These are phyloP conservation scores for Pelusios castaneus DNA, from an alignment of 2,113 vertebrate species.

Conservation along the genomic window DNA sequence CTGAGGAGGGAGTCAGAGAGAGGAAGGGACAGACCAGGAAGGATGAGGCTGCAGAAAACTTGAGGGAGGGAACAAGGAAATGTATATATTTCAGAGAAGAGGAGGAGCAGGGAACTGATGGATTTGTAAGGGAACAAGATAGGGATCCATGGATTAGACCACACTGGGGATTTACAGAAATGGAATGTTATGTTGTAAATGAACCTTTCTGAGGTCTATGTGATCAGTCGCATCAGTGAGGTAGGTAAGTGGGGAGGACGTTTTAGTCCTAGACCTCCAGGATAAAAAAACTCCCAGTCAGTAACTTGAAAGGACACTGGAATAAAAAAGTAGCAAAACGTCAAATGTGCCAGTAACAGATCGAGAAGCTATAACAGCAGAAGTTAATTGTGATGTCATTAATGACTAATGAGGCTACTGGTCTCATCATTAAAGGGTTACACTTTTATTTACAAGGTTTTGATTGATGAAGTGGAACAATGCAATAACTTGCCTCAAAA, in stretches of 20 bases:
- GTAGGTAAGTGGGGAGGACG: neutral
- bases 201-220: neutral
- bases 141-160: neutral
- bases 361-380: neutral
- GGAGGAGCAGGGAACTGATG: neutral
- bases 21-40: neutral
- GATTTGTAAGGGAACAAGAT: neutral
- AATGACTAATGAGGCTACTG: too few species aligned
- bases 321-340: slow-evolving; percentile 10
- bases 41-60: neutral
- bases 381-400: neutral
- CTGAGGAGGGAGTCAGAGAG: neutral
- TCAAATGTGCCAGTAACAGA: neutral
- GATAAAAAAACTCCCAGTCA: neutral
- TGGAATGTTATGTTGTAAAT: neutral
- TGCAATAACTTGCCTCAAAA: slow-evolving; percentile 31
- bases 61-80: neutral
- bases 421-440: neutral
- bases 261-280: slow-evolving; percentile 38
- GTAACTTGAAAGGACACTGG: neutral
- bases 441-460: slow-evolving; percentile 48
- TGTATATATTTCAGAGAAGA: neutral
- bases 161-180: neutral
- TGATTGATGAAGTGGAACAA: slow-evolving; percentile 54
- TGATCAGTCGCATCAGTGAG: neutral